Evolutionary conservation across 2,797 vertebrate genomes (phyloP).

Genomic region (Mergus octosetaceus): DNA sequence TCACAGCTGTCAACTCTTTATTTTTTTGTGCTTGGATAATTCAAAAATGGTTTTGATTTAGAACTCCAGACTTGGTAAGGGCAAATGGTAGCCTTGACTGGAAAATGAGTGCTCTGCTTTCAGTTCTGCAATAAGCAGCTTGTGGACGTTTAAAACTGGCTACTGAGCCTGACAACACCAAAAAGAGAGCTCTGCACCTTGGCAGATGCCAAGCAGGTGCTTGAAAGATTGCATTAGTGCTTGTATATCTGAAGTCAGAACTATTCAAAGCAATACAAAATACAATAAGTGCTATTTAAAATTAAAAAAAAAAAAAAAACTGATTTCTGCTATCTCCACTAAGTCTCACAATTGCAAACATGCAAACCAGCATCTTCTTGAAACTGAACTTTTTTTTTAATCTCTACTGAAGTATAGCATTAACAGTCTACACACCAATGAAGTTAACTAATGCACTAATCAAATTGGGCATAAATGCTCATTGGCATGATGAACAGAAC

Average conservation of each 20-base stretch:
- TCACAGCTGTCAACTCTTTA: constrained; percentile 53
- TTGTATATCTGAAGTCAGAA: background rate
- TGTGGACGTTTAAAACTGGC: background rate
- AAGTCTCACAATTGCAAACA: background rate
- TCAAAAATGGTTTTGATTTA: constrained; percentile 60
- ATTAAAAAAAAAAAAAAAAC: background rate
- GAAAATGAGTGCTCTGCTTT: background rate
- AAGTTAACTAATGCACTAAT: background rate
- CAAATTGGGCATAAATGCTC: background rate
- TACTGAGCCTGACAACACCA: background rate
- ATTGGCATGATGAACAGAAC: background rate
- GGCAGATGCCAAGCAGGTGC: background rate
- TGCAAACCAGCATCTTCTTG: background rate
- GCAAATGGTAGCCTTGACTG: background rate
- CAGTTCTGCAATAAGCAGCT: background rate
- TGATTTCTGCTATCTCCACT: background rate
- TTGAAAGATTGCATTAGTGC: background rate
- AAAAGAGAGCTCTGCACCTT: background rate
- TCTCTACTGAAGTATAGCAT: background rate
- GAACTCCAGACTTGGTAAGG: constrained; percentile 32
- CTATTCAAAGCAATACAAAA: rapidly evolving
- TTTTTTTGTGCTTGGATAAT: constrained; percentile 1
- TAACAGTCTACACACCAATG: background rate
- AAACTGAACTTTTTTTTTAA: background rate
- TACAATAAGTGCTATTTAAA: background rate